These are phyloP conservation scores for Nautilus pompilius DNA, from an alignment of 1,140 invertebrate genomes.

Conservation along the genomic window DNA sequence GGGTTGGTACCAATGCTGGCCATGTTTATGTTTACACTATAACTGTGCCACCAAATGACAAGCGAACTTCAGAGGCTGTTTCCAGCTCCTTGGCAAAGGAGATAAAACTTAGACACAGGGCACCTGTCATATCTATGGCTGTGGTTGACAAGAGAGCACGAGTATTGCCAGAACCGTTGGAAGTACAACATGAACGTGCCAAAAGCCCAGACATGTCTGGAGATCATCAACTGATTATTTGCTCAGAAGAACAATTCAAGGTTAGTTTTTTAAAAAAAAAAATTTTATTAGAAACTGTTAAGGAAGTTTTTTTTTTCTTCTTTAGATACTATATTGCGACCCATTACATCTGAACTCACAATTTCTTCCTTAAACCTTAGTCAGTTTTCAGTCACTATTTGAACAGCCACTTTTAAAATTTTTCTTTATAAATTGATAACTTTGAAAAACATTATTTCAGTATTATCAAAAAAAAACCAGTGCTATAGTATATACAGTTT, in stretches of 20 bases:
- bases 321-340: neutral
- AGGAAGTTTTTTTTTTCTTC: neutral
- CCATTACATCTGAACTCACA: too few species aligned
- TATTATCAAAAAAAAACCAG: too few species aligned
- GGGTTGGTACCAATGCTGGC: constrained; percentile 94
- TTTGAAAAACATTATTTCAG: too few species aligned
- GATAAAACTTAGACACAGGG: constrained; percentile 92
- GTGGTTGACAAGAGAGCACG: constrained; percentile 80
- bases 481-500: too few species aligned
- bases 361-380: too few species aligned
- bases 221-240: constrained; percentile 79
- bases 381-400: too few species aligned
- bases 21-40: constrained; percentile 89
- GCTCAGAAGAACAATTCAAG: constrained; percentile 96
- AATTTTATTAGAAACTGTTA: too few species aligned
- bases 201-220: constrained; percentile 53
- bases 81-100: constrained; percentile 72
- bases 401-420: too few species aligned
- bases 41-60: constrained; percentile 63
- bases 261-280: too few species aligned
- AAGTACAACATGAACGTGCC: constrained; percentile 68
- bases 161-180: constrained; percentile 73
- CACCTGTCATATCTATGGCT: constrained; percentile 89
- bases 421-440: too few species aligned
- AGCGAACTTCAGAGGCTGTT: constrained; percentile 40